Base-by-base conservation (phyloP, 2,888 invertebrate species). In the Dynastes maya region DNA sequence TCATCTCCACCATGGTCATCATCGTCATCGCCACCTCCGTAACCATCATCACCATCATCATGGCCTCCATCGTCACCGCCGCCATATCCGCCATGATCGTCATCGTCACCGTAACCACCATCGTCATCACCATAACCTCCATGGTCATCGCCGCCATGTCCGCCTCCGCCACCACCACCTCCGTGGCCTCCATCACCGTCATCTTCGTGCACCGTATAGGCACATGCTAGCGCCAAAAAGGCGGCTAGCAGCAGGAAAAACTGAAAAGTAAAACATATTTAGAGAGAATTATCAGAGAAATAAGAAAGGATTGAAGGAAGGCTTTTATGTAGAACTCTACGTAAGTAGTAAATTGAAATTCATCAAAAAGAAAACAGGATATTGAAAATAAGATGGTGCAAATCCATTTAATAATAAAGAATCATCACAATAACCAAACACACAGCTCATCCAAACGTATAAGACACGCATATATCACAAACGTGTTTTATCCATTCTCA, bases 181-280 rank as follows among this genome's bases (percentile, higher is more conserved):
- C 45, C 45, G 1, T 40, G 37, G 2, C 58, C 55, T 55, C 71
- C 71, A 8, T 58, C 61, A 58, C 58, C 58, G 2, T 40, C 55
- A 37, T 78, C 51, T n/a, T 78, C 78, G 22, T 78, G 72, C 27
- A 78, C 78, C 29, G 71, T 71, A 51, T 78, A 78, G 61, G 78
- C 78, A 32, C 64, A 71, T 49, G 72, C 71, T 71, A 78, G 71
- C 78, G 71, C 71, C 71, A 72, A 13, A 27, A 64, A 49, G 51
- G 71, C 70, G 72, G 16, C 70, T 51, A 78, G 53, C 64, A 70
- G 16, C 37, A 78, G 4, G 16, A 78, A 32, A 37, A 78, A 71
- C 78, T 78, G 64, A 27, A 78, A 78, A 61, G 45, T 9, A 45
- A 9, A 9, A 32, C 4, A 2, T 32, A 32, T 4, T 22, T 2